Evolutionary conservation across 2,888 invertebrate genomes (phyloP), one percentile per base, ranked within the genome.

Genomic region (Aproaerema taeniolella): DNA sequence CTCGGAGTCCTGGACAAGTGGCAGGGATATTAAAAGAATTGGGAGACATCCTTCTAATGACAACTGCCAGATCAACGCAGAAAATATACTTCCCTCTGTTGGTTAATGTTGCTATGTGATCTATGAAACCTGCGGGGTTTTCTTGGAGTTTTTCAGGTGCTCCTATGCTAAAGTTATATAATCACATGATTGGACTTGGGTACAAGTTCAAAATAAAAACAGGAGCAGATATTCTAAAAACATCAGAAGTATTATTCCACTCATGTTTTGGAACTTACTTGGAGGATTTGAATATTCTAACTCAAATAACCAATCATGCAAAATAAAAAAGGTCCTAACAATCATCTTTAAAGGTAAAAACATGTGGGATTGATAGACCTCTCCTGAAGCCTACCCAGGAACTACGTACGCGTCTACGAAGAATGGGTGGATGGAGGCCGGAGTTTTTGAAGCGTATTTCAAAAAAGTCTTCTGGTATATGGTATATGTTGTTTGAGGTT

Each of bases 351-450:
- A 50, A 28, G 59, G 53, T 0, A 55, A 56, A 42, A 17, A 58
- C 51, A 13, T 53, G 38, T 41, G 70, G 62, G 39, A 69, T 50
- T 1, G 61, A 54, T 55, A 57, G 55, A 45, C 39, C 0, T 49
- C 50, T 16, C 33, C 38, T 5, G 46, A 55, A 8, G 47, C 32
- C 2, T 49, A 47, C 26, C 48, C 48, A 8, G 43, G 45, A 2
- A 51, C 49, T 36, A 31, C 46, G n/a, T 58, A 58, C 34, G 52
- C 58, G 4, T 55, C 57, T 4, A 59, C 53, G 6, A 41, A 38
- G 30, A 64, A 67, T 41, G 62, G 60, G 2, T 66, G 62, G 62
- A 67, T 69, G 55, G 58, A 68, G 31, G 45, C 49, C 2, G 44
- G 55, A 0, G 47, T 67, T 10, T 67, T 49, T 29, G 53, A 48